These are phyloP conservation scores for Plestiodon gilberti DNA, from an alignment of 2,113 vertebrate species.

Conservation along the genomic window DNA sequence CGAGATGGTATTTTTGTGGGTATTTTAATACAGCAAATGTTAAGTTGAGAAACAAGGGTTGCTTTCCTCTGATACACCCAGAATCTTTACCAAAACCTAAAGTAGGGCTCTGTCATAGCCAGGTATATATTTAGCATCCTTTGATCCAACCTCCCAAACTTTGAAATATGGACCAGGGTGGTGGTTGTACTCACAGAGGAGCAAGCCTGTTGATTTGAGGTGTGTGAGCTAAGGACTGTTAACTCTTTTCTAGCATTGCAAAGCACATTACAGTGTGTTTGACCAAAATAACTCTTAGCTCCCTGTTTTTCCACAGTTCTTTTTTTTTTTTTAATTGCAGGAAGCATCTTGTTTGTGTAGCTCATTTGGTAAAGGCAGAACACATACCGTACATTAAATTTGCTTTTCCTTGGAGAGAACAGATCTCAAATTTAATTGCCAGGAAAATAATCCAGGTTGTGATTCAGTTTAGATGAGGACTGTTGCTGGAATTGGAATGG, in stretches of 20 bases:
- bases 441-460: slow-evolving; percentile 51
- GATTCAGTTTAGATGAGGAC: slow-evolving; percentile 50
- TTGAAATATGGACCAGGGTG: slow-evolving; percentile 54
- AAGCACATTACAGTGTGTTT: slow-evolving; percentile 44
- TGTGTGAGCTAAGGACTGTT: slow-evolving; percentile 56
- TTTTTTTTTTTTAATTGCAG: slow-evolving; percentile 50
- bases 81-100: slow-evolving; percentile 55
- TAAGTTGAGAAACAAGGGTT: slow-evolving; percentile 58
- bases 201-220: slow-evolving; percentile 71
- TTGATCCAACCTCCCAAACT: slow-evolving; percentile 58
- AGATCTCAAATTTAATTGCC: slow-evolving; percentile 59
- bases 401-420: slow-evolving; percentile 59
- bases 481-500: slow-evolving; percentile 42
- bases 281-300: slow-evolving; percentile 30
- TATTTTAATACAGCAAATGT: slow-evolving; percentile 51
- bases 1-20: slow-evolving; percentile 36
- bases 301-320: neutral
- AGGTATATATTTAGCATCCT: slow-evolving; percentile 31
- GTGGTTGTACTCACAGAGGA: slow-evolving; percentile 58
- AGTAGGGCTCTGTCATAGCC: slow-evolving; percentile 35
- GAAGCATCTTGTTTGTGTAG: slow-evolving; percentile 36
- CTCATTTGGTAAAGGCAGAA: slow-evolving; percentile 51
- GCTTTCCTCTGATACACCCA: slow-evolving; percentile 60
- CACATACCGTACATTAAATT: slow-evolving; percentile 46
- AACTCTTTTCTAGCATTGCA: slow-evolving; percentile 57